Conservation (phyloP, 2,113 vertebrate genomes). For the Nyctereutes procyonoides region DNA sequence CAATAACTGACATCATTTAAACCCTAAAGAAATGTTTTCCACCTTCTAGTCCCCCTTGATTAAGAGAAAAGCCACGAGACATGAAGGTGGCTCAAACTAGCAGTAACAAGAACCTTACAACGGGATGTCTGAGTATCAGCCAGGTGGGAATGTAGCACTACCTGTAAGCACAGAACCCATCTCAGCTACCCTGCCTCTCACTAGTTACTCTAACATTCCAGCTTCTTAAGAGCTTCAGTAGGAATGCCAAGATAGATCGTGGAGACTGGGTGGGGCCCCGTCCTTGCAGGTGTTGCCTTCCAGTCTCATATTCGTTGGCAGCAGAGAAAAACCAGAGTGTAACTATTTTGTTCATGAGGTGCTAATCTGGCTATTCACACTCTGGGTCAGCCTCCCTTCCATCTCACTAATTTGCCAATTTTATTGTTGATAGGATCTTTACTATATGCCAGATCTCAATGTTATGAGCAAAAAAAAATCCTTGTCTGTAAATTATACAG, state of each 20-base stretch:
- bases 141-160: conserved; percentile 66
- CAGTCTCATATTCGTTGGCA: conserved; percentile 23
- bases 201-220: conserved; percentile 59
- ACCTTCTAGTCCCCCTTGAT: conserved; percentile 63
- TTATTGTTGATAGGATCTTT: neutral
- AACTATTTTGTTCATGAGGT: neutral
- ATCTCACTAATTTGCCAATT: neutral
- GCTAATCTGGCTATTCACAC: neutral
- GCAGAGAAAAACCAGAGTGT: neutral
- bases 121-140: neutral
- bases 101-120: conserved; percentile 71
- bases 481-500: neutral
- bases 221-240: conserved; percentile 56
- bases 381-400: neutral
- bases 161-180: conserved; percentile 28
- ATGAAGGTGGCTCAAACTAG: conserved; percentile 65
- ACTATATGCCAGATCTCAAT: neutral
- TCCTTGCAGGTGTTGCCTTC: conserved; percentile 58
- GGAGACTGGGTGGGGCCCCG: neutral
- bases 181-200: neutral
- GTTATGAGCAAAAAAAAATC: neutral
- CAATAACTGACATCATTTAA: conserved; percentile 76
- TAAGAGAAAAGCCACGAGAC: conserved; percentile 73
- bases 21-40: conserved; percentile 74
- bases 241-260: conserved; percentile 33